These are phyloP conservation scores for Myrmecophaga tridactyla DNA, from an alignment of 2,113 vertebrate species.

Conservation along the genomic window DNA sequence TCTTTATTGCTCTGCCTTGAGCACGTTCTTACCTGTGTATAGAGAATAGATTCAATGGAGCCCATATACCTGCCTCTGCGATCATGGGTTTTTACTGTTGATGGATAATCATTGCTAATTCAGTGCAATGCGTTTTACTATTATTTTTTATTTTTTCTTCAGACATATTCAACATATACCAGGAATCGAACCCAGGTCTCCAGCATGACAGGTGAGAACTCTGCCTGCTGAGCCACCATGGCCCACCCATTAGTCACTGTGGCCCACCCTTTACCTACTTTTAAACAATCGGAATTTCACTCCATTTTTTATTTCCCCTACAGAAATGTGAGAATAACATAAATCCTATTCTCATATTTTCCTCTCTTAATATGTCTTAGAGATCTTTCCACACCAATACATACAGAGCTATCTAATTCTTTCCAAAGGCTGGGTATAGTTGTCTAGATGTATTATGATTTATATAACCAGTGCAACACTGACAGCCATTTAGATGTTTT, in stretches of 20 bases:
- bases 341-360: not conserved
- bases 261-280: not conserved
- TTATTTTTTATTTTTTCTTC: not conserved
- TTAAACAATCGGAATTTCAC: not conserved
- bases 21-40: not conserved
- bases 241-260: too few species aligned
- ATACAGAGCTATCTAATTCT: not conserved
- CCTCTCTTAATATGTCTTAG: not conserved
- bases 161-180: not conserved
- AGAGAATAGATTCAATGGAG: not conserved
- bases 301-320: not conserved
- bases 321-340: not conserved
- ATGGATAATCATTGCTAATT: not conserved
- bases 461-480: not conserved
- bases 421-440: not conserved
- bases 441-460: not conserved
- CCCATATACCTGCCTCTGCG: not conserved
- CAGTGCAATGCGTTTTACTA: too few species aligned
- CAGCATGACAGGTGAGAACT: too few species aligned
- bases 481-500: not conserved
- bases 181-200: too few species aligned
- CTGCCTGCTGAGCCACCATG: too few species aligned
- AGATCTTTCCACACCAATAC: not conserved
- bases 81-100: not conserved
- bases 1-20: not conserved